A percentile compares a stretch with the other conserved stretches of the same genome.
Evolutionary conservation across 2,113 vertebrate species (phyloP).

Genomic region (Barnardius zonarius): DNA sequence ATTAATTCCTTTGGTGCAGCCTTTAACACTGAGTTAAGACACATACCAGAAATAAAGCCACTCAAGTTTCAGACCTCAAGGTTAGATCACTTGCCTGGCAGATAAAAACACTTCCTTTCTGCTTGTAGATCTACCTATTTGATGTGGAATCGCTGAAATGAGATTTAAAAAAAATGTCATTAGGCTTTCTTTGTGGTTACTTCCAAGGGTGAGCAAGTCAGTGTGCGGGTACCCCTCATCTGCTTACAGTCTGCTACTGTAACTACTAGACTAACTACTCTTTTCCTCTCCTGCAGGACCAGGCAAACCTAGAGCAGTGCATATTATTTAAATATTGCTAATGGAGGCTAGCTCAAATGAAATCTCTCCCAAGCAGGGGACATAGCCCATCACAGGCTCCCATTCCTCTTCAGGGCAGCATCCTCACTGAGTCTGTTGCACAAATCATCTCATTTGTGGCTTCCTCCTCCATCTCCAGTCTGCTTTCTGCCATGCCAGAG

Average conservation of each 20-base stretch:
- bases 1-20: neutral
- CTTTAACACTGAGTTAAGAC: neutral
- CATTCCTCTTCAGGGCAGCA: neutral
- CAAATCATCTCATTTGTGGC: neutral
- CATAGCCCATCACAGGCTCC: neutral
- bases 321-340: neutral
- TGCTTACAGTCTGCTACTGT: neutral
- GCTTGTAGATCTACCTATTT: neutral
- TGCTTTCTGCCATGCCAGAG: neutral
- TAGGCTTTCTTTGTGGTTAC: neutral
- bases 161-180: neutral
- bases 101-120: neutral
- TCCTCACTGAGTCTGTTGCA: neutral
- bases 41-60: neutral
- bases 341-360: neutral
- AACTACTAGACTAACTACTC: neutral
- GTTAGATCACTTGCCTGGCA: neutral
- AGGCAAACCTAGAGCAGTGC: neutral
- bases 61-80: neutral
- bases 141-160: neutral
- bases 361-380: neutral
- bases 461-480: neutral
- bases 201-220: neutral
- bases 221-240: accelerated
- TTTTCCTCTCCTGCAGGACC: neutral